These are phyloP conservation scores for Sphaerophoria taeniata DNA, from an alignment of 2,888 invertebrate species.

Conservation along the genomic window DNA sequence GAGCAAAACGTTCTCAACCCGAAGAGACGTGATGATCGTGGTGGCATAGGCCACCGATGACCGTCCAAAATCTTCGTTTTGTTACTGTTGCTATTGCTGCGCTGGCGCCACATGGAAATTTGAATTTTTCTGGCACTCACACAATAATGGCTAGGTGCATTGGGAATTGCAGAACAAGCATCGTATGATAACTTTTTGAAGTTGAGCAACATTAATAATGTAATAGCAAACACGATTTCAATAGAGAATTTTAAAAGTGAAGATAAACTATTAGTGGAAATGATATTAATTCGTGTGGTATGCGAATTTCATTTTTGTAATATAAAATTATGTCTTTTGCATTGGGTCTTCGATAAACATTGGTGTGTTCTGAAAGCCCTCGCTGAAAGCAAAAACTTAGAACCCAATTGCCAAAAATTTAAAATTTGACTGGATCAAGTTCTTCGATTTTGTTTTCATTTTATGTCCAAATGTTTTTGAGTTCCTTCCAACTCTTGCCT, in stretches of 20 bases:
- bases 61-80: slow-evolving; percentile 31
- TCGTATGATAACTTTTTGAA: slow-evolving; percentile 66
- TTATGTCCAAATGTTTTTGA: too few relatives aligned
- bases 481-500: too few relatives aligned
- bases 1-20: slow-evolving; percentile 69
- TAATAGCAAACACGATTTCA: slow-evolving; percentile 67
- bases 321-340: too few relatives aligned
- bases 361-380: too few relatives aligned
- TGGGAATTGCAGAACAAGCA: neutral
- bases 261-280: slow-evolving; percentile 25
- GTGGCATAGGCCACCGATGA: slow-evolving; percentile 73
- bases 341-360: too few relatives aligned
- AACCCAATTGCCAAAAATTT: too few relatives aligned
- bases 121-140: slow-evolving; percentile 61
- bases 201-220: slow-evolving; percentile 63
- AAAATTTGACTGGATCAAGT: too few relatives aligned
- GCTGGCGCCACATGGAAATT: slow-evolving; percentile 73
- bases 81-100: slow-evolving; percentile 21
- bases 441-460: too few relatives aligned
- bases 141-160: slow-evolving; percentile 8
- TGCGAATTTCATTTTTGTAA: too few relatives aligned
- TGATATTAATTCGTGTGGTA: slow-evolving; percentile 22
- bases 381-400: too few relatives aligned
- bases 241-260: slow-evolving; percentile 4
- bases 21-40: slow-evolving; percentile 65